Conservation (phyloP, 2,888 invertebrate genomes). For the Amitus sp. region DNA sequence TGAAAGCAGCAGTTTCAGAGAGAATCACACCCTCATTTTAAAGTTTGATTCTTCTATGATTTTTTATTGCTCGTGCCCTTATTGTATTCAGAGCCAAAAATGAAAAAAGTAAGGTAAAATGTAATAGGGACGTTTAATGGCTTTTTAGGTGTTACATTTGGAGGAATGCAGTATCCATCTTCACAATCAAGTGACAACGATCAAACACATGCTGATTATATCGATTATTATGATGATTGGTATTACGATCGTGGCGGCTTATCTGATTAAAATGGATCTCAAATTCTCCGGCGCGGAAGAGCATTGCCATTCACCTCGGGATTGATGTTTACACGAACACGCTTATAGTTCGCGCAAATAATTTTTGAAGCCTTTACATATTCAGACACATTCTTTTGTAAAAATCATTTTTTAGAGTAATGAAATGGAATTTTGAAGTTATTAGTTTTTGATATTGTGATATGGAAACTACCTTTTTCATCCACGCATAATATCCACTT, state of each 20-base stretch:
- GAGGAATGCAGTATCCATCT: constrained; percentile 66
- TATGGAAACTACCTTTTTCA: too few species aligned
- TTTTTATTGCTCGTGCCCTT: too few species aligned
- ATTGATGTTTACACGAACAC: constrained; percentile 15
- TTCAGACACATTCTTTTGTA: constrained; percentile 2
- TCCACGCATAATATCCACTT: too few species aligned
- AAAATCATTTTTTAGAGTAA: too few species aligned
- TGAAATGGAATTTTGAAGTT: too few species aligned
- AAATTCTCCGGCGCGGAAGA: constrained; percentile 49
- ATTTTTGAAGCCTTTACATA: neutral
- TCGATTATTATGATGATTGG: constrained; percentile 67
- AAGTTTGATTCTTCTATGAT: too few species aligned
- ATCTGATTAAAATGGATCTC: constrained; percentile 64
- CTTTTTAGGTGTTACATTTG: constrained; percentile 63
- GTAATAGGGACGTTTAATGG: constrained; percentile 9
- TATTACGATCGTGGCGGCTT: constrained; percentile 64
- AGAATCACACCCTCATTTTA: too few species aligned
- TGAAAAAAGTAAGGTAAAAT: too few species aligned
- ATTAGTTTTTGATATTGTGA: too few species aligned
- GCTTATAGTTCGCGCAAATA: neutral
- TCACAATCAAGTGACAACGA: constrained; percentile 66
- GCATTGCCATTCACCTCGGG: constrained; percentile 47
- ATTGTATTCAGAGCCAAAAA: too few species aligned
- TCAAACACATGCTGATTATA: constrained; percentile 68
- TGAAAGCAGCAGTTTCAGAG: too few species aligned